phyloP scores from a whole-genome alignment of 2,113 vertebrate genomes.

The Vombatus ursinus region DNA sequence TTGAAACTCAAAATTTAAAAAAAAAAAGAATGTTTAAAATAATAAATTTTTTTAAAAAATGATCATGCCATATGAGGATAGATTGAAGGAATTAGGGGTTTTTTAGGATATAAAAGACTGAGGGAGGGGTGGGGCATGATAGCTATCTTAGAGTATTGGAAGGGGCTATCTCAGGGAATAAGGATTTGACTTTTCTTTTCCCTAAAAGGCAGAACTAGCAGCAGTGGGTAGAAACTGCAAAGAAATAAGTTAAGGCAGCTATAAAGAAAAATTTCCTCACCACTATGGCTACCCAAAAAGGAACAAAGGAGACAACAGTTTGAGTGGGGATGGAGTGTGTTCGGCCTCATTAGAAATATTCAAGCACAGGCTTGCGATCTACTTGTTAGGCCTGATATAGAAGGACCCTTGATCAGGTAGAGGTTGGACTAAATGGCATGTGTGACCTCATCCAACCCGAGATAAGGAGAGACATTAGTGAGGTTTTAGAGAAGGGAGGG shows the following conservation, averaged over 20 bases:
- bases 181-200: background rate
- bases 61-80: background rate
- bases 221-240: background rate
- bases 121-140: too few relatives aligned
- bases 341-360: too few relatives aligned
- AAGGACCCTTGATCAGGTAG: too few relatives aligned
- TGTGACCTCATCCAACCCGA: too few relatives aligned
- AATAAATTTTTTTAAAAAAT: background rate
- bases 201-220: background rate
- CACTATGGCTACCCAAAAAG: too few relatives aligned
- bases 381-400: too few relatives aligned
- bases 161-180: background rate
- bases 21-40: background rate
- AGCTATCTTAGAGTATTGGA: background rate
- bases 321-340: too few relatives aligned
- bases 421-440: too few relatives aligned
- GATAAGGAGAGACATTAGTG: background rate
- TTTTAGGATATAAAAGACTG: background rate
- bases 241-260: background rate
- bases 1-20: background rate
- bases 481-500: background rate
- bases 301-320: too few relatives aligned
- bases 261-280: too few relatives aligned
- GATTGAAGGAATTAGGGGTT: background rate
- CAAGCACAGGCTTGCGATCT: too few relatives aligned